These are phyloP conservation scores for Momotus momota DNA, from an alignment of 2,797 vertebrate species.

Conservation along the genomic window DNA sequence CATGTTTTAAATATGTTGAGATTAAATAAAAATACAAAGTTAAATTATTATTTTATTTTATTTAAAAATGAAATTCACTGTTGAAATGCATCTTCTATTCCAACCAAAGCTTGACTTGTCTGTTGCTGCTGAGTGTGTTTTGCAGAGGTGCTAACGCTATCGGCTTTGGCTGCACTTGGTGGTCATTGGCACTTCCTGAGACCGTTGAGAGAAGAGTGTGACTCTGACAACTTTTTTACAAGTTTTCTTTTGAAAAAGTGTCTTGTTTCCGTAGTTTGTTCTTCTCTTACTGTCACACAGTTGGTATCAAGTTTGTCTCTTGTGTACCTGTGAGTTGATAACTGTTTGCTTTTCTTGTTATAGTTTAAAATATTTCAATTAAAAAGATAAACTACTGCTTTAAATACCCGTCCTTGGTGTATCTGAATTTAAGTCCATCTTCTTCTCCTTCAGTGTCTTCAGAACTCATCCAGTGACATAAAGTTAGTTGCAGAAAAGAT, in stretches of 20 bases:
- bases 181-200: neutral
- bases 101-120: neutral
- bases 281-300: neutral
- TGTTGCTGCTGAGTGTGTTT: neutral
- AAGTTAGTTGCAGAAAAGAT: slow-evolving; percentile 94
- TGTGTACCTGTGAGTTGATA: neutral
- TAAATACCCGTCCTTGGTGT: neutral
- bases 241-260: neutral
- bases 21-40: neutral
- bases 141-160: neutral
- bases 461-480: slow-evolving; percentile 97
- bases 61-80: neutral
- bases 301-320: neutral
- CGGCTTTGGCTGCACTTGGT: neutral
- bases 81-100: neutral
- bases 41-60: neutral
- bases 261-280: neutral
- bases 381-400: neutral
- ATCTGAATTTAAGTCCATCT: neutral
- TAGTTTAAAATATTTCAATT: neutral
- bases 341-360: neutral
- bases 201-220: neutral
- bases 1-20: neutral
- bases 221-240: neutral
- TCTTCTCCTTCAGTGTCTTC: slow-evolving; percentile 82